These are phyloP conservation scores for Hydriomena furcata DNA, from an alignment of 2,888 invertebrate genomes.

Conservation along the genomic window DNA sequence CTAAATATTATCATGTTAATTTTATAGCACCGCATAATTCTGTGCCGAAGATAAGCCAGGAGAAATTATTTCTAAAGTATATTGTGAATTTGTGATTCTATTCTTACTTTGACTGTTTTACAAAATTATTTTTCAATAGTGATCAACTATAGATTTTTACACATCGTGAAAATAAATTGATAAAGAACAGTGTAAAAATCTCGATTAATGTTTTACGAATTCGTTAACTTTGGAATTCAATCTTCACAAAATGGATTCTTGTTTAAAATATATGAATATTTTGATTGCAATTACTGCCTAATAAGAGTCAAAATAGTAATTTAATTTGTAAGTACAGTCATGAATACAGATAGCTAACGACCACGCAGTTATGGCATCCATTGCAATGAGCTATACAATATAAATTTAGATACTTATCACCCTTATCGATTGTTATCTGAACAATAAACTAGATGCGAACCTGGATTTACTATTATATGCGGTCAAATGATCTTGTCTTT, in stretches of 20 bases:
- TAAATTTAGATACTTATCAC: constrained; percentile 23
- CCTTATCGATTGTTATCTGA: constrained; percentile 33
- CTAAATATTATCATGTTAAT: constrained; percentile 36
- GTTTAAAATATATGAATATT: too few species aligned
- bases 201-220: too few species aligned
- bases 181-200: too few species aligned
- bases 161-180: too few species aligned
- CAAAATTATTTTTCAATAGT: too few species aligned
- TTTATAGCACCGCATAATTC: constrained; percentile 31
- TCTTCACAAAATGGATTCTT: too few species aligned
- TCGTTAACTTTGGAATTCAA: too few species aligned
- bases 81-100: constrained; percentile 6
- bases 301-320: constrained; percentile 10
- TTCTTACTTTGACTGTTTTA: too few species aligned
- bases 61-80: constrained; percentile 28
- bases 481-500: constrained; percentile 45
- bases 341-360: constrained; percentile 12
- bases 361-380: constrained; percentile 18
- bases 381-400: constrained; percentile 25
- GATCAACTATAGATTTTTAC: too few species aligned
- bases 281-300: not conserved
- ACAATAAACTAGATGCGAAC: constrained; percentile 43
- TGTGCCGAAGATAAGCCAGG: constrained; percentile 21
- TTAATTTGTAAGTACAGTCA: constrained; percentile 9
- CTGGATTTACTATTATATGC: constrained; percentile 38